Percentiles rank a stretch among this genome's conserved stretches.
Conservation (phyloP, 2,113 vertebrate genomes). For the Colistium nudipinnis region DNA sequence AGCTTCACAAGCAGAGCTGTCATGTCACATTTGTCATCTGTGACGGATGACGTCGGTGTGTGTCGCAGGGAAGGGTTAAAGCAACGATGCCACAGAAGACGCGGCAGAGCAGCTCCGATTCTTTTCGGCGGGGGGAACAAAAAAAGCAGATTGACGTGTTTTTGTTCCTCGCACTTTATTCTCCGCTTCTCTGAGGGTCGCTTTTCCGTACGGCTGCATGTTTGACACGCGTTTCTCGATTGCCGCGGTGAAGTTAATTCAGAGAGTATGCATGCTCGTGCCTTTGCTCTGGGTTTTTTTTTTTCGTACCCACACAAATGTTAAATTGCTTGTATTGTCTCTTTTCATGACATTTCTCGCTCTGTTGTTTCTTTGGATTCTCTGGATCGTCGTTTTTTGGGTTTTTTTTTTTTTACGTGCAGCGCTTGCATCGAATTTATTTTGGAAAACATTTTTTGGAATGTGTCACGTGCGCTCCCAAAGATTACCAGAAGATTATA, state of each 20-base stretch:
- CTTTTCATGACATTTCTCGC: conserved; percentile 60
- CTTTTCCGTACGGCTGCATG: conserved; percentile 53
- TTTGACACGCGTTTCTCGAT: conserved; percentile 56
- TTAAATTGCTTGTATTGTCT: conserved; percentile 69
- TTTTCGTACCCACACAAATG: conserved; percentile 49
- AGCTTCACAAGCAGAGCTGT: conserved; percentile 65
- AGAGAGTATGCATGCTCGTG: conserved; percentile 35
- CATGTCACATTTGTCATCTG: conserved; percentile 69
- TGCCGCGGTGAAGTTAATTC: conserved; percentile 62
- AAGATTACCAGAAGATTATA: conserved; percentile 49
- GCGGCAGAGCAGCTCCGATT: conserved; percentile 53
- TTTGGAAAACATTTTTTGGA: too few relatives aligned
- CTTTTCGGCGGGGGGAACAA: too few relatives aligned
- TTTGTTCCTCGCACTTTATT: conserved; percentile 66
- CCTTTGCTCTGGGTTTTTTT: conserved; percentile 64
- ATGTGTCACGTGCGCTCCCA: too few relatives aligned
- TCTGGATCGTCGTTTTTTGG: conserved; percentile 29
- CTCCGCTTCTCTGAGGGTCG: conserved; percentile 56
- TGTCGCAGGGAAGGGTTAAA: conserved; percentile 63
- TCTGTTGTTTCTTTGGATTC: conserved; percentile 38
- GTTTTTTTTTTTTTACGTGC: background rate
- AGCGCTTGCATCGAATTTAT: background rate
- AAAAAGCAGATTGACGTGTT: conserved; percentile 71
- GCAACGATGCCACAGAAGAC: conserved; percentile 51
- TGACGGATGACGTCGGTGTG: conserved; percentile 65